Percentiles rank a stretch among this genome's conserved stretches.
Conservation (phyloP, 2,797 vertebrate genomes). For the Gymnothorax reevesii region DNA sequence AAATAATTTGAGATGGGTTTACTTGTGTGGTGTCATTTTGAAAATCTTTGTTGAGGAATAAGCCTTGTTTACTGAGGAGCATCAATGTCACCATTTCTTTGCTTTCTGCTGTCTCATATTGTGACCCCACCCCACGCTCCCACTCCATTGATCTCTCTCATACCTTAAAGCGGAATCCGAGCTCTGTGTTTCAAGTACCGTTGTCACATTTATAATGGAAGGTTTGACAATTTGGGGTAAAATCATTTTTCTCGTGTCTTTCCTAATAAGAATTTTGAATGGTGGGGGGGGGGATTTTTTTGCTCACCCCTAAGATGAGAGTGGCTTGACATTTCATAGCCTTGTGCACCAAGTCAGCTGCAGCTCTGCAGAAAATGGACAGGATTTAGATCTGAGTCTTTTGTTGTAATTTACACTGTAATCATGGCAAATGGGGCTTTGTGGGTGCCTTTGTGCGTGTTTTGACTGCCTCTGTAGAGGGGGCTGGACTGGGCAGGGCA, state of each 20-base stretch:
- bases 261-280: background rate
- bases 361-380: background rate
- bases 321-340: conserved; percentile 10
- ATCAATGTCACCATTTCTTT: background rate
- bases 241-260: background rate
- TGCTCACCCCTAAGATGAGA: conserved; percentile 14
- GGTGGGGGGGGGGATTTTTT: background rate
- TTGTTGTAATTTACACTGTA: background rate
- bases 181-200: background rate
- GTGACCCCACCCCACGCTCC: background rate
- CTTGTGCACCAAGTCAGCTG: background rate
- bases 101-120: background rate
- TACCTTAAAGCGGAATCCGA: background rate
- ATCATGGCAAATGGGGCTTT: background rate
- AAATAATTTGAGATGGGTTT: background rate
- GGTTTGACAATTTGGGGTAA: background rate
- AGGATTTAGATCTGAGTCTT: background rate
- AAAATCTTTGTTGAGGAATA: background rate
- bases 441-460: background rate
- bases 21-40: background rate
- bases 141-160: background rate
- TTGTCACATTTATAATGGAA: background rate
- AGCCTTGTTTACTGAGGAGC: background rate
- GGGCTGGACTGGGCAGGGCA: background rate
- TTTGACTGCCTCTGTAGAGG: background rate